These are phyloP conservation scores for Saturnia japonica DNA, from an alignment of 2,888 invertebrate genomes.

Conservation along the genomic window DNA sequence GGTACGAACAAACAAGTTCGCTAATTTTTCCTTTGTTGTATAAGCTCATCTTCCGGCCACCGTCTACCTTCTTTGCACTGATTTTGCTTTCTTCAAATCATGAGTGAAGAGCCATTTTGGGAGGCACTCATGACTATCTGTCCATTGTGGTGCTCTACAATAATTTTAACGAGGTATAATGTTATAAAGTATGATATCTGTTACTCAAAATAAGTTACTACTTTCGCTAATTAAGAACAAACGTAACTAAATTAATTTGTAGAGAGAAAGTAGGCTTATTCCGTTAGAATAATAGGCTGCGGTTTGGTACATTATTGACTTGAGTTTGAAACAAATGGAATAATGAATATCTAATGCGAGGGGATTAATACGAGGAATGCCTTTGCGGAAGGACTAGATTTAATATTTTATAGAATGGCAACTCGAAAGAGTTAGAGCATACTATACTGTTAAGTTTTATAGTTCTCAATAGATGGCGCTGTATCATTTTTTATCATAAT, in stretches of 20 bases:
- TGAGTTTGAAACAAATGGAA: neutral
- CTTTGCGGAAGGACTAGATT: slow-evolving; percentile 1
- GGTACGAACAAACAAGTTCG: too few relatives aligned
- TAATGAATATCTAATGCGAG: slow-evolving; percentile 9
- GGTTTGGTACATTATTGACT: slow-evolving; percentile 11
- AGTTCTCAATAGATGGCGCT: too few relatives aligned
- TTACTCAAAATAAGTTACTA: neutral
- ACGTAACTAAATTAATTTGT: neutral
- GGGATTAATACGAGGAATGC: neutral
- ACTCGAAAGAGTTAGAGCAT: too few relatives aligned
- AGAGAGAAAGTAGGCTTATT: neutral
- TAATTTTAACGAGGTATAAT: neutral
- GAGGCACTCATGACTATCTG: neutral
- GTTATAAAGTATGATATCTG: neutral
- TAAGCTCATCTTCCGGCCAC: too few relatives aligned
- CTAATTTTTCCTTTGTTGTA: too few relatives aligned
- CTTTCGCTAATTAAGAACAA: neutral
- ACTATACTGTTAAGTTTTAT: too few relatives aligned
- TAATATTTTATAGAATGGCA: too few relatives aligned
- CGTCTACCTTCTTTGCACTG: too few relatives aligned
- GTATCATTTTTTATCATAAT: too few relatives aligned
- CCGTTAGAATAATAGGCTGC: neutral
- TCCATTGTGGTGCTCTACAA: neutral
- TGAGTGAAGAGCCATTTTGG: too few relatives aligned
- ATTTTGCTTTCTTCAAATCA: too few relatives aligned